A percentile compares a stretch with the other conserved stretches of the same genome.
Conservation (phyloP, 2,797 vertebrate genomes). For the Heterohyrax brucei region DNA sequence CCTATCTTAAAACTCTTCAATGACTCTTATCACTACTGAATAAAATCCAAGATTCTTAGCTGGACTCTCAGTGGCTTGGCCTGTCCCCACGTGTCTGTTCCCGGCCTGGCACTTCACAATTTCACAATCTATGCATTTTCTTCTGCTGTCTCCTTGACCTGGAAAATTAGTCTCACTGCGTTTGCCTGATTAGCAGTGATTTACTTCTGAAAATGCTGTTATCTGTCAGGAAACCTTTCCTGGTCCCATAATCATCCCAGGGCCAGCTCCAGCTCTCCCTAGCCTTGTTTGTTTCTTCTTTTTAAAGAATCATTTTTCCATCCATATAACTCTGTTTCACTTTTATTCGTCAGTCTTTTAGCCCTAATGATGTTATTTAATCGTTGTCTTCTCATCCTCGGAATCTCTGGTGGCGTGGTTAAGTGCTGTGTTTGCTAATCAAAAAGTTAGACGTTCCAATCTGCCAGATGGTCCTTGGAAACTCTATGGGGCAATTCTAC, state of each 20-base stretch:
- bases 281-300: not conserved
- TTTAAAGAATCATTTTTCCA: not conserved
- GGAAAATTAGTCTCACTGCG: not conserved
- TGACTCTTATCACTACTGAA: not conserved
- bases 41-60: not conserved
- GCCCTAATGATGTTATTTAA: not conserved
- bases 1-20: not conserved
- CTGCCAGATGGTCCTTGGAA: too few relatives aligned
- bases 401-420: too few relatives aligned
- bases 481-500: too few relatives aligned
- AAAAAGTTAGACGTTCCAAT: too few relatives aligned
- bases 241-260: not conserved
- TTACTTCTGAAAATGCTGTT: constrained; percentile 29
- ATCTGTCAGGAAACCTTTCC: not conserved
- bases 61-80: not conserved
- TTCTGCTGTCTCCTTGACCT: constrained; percentile 20
- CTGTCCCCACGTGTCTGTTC: not conserved
- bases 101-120: not conserved
- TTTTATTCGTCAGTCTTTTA: not conserved
- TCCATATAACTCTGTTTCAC: not conserved
- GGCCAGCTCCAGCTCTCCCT: too few relatives aligned
- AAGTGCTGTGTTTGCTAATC: too few relatives aligned
- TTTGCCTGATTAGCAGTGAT: not conserved
- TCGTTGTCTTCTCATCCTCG: not conserved
- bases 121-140: not conserved